Evolutionary conservation across 2,113 vertebrate species (phyloP), one percentile per base, ranked within the genome.

Genomic region (Poicephalus gulielmi): DNA sequence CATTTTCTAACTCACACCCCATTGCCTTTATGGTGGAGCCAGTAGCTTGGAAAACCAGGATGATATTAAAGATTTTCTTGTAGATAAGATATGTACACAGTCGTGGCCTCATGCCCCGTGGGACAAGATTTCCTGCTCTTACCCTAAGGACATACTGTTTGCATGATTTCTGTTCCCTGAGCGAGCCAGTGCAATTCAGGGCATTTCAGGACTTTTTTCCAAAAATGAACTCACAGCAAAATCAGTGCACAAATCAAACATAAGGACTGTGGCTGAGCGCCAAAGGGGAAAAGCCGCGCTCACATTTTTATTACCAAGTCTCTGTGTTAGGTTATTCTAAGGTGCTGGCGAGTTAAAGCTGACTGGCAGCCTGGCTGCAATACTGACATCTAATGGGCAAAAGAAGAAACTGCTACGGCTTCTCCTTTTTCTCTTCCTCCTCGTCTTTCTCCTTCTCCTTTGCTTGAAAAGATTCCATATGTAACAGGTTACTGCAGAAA

Each of bases 331-430:
- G 17, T 55, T 76, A 53, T 35, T 19, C 25, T 16, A 31, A 83
- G 33, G 17, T 5, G 10, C 1, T 17, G 37, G 27, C 35, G 60
- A 30, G 28, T 19, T 71, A 57, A 80, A 74, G 27, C 63, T 57
- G n/a, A 27, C 18, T 12, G 13, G 52, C 73, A 82, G 62, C 50
- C 60, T 62, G 63, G 23, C 63, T 70, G 53, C 96, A 95, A 94
- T 86, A 52, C 63, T 95, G 95, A 94, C 93, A 94, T 70, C 95
- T 95, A 76, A 74, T 90, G 94, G 92, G 41, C 41, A 80, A 88
- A 91, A 86, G 74, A 52, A 86, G 57, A 8, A 77, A 7, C 18
- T 88, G 37, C 33, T 80, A 16, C 22, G 43, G 9, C 27, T 52
- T 18, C 30, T 63, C 4, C 5, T 33, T 31, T 28, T 70, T 22